Base-by-base conservation (phyloP, 2,113 vertebrate genomes). In the Pandion haliaetus region DNA sequence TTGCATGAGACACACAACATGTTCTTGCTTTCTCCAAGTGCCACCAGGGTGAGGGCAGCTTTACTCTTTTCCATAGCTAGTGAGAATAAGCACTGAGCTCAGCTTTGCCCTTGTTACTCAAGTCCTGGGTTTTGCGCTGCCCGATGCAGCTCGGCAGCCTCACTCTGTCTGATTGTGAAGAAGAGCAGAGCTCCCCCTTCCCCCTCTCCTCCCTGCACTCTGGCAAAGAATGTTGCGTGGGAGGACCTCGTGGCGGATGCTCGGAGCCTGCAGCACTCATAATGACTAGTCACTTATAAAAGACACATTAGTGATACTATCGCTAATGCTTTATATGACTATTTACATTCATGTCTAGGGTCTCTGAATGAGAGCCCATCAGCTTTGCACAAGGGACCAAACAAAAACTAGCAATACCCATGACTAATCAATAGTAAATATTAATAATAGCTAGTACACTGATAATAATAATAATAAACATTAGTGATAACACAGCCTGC, bases 171-270 rank as follows among this genome's bases (percentile, higher is more conserved):
- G 94, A 16, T 4, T 4, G 82, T 86, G 85, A 93, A 90, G 45
- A 78, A 36, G 62, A 95, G 90, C 87, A 93, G 94, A 86, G 70
- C 73, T 87, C 50, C 81, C 89, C 94, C 92, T 94, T 94, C 94
- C 87, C 92, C 94, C 77, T 86, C 81, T 78, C 5, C 49, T 84
- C 28, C 32, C 52, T 32, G 83, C 8, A 3, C 83, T 58, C 94
- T 85, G 81, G 61, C 95, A 79, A 54, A 10, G 91, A 57, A 25
- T 0, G 31, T 44, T 69, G 93, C 14, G 91, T 96, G 93, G 93
- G 93, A 96, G 95, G 94, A 88, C 82, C 81, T 79, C 6, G 32
- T 14, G 70, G 87, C 8, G 38, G 90, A 90, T 88, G 92, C 88
- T 93, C 5, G 3, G 92, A 86, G 96, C 14, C 67, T 90, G 82